Conservation (phyloP, 2,888 invertebrate genomes). For the Amiota mariae region DNA sequence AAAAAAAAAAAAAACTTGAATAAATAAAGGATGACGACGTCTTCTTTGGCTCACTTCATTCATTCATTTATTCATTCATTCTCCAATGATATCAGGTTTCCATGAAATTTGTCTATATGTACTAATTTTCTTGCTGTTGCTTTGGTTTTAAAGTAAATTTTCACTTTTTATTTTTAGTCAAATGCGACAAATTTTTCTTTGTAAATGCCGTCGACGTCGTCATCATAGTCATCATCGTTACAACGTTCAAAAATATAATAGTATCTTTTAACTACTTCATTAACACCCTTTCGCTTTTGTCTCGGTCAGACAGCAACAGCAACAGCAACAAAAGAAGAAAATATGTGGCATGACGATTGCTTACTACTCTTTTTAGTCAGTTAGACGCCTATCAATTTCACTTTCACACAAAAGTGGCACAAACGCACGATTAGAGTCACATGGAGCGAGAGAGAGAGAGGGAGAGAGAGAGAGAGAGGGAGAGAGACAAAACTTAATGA, state of each 20-base stretch:
- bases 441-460: neutral
- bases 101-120: no score
- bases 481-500: no score
- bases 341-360: no score
- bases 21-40: neutral
- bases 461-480: neutral
- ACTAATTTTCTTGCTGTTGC: neutral
- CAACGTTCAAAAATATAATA: no score
- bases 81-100: no score
- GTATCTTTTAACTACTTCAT: neutral
- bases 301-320: neutral
- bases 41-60: no score
- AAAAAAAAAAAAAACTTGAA: no score
- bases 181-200: no score
- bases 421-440: constrained; percentile 29
- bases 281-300: constrained; percentile 3
- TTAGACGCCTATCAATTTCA: constrained; percentile 49
- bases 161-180: neutral
- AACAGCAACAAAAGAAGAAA: neutral
- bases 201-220: no score
- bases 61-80: no score
- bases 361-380: no score
- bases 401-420: constrained; percentile 49
- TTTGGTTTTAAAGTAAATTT: constrained; percentile 6
- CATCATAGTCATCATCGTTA: no score